A percentile compares a stretch with the other conserved stretches of the same genome.
These are phyloP conservation scores for Bombus cullumanus DNA, from an alignment of 1,140 invertebrate genomes.

Conservation along the genomic window DNA sequence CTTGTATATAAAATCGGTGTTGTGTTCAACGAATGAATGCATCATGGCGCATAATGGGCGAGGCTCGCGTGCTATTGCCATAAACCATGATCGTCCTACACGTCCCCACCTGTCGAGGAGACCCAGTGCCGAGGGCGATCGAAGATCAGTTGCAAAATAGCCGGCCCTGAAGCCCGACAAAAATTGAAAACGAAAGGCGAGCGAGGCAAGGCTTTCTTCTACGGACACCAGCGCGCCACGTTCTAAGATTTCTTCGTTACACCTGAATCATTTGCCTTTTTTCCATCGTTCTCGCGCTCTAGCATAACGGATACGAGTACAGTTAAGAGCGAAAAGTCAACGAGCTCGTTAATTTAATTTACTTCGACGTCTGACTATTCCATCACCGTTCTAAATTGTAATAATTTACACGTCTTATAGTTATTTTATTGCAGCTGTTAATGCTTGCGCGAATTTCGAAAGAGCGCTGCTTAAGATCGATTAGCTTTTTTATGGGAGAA, in stretches of 20 bases:
- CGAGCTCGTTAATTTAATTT: conserved; percentile 16
- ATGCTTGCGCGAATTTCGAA: background rate
- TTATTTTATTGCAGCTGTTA: background rate
- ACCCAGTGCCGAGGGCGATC: conserved; percentile 58
- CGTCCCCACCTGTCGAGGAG: conserved; percentile 77
- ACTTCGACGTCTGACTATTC: background rate
- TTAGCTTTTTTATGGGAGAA: no score
- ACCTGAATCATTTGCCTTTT: conserved; percentile 30
- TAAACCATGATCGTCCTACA: conserved; percentile 80
- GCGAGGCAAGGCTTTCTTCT: conserved; percentile 30
- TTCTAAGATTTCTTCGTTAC: conserved; percentile 18
- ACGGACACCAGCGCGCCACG: background rate
- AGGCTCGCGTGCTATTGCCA: conserved; percentile 75
- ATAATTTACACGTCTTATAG: background rate
- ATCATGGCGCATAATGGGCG: conserved; percentile 75
- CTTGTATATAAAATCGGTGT: conserved; percentile 65
- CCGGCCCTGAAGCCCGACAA: conserved; percentile 31
- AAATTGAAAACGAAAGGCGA: conserved; percentile 52
- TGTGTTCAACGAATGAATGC: conserved; percentile 64
- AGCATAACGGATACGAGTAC: background rate
- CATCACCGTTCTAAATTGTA: background rate
- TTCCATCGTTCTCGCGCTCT: background rate
- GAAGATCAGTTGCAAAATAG: conserved; percentile 73
- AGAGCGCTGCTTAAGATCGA: background rate
- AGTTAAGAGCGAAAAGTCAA: background rate